Evolutionary conservation across 2,888 invertebrate genomes (phyloP), one percentile per base, ranked within the genome.

Genomic region (Polietes domitor): DNA sequence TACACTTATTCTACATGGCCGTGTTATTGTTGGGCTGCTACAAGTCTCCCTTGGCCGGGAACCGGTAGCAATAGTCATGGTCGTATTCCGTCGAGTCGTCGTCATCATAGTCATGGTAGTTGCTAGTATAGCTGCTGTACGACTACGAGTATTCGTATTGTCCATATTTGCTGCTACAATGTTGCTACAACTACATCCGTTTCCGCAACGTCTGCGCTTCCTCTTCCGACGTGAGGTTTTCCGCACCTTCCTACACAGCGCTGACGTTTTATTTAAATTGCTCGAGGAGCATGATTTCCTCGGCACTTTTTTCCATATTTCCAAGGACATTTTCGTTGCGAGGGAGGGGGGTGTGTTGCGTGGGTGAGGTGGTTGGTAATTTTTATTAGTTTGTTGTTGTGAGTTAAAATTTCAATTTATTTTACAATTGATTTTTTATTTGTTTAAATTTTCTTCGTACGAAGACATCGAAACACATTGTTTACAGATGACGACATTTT

Each of bases 141-240:
- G 19, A 12, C 24, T 53, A 19, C 0, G 12, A 70, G 32, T 76
- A 55, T 71, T 50, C 58, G 26, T 58, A 58, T 58, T 58, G 26
- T n/a, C n/a, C n/a, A n/a, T n/a, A n/a, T n/a, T n/a, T n/a, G n/a
- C n/a, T n/a, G n/a, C n/a, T n/a, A 58, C 58, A 58, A 58, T 37
- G 37, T 19, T 43, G n/a, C 15, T 43, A 43, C 68, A 68, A 68
- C 68, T 24, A 68, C 68, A 68, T 68, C 68, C 68, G 41, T 10
- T 21, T 28, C 53, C 10, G 41, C 37, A 19, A 65, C 41, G 24
- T 80, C 70, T 71, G 63, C 73, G 80, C 55, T 78, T 81, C 68
- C 76, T 76, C 81, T 84, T 84, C 47, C 81, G 81, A 37, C 83
- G 77, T 17, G 80, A 80, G 24, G 80, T 83, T 77, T 83, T 83